Base-by-base conservation (phyloP, 92 coral and sea anemone genomes). In the Actinernus sp. region DNA sequence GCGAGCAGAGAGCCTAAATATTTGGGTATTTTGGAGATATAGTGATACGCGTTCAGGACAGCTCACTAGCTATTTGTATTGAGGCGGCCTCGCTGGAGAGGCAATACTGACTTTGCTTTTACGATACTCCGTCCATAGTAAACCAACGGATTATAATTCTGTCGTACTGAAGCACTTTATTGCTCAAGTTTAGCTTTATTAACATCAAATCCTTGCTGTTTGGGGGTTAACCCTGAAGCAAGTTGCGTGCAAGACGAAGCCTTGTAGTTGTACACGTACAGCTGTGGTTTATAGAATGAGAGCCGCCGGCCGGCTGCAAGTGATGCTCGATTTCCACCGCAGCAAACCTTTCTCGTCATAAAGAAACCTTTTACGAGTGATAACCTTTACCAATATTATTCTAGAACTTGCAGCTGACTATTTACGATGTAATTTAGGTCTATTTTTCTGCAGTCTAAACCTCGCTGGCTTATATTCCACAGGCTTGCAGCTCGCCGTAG, bases 221-320 rank as follows among this genome's bases (percentile, higher is more conserved):
- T 43, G 68, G 31, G 27, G 41, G 51, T 37, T 54, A 25, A 52
- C 39, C 44, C 39, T 23, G 10, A 68, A 68, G 29, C 49, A 22
- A 39, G 53, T 68, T 68, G 75, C 75, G 75, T 68, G 75, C 75
- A 54, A 68, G 63, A 38, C 75, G 68, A 61, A 61, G 75, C 73
- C 48, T 31, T 68, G n/a, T n/a, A n/a, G n/a, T n/a, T n/a, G n/a
- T n/a, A n/a, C n/a, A n/a, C n/a, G n/a, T n/a, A n/a, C n/a, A n/a
- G n/a, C n/a, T n/a, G n/a, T n/a, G n/a, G n/a, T n/a, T n/a, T n/a
- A n/a, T n/a, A n/a, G n/a, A n/a, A n/a, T n/a, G n/a, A n/a, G n/a
- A n/a, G n/a, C n/a, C n/a, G n/a, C n/a, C n/a, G n/a, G n/a, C n/a
- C n/a, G n/a, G n/a, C n/a, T n/a, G n/a, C n/a, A n/a, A n/a, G n/a